Evolutionary conservation across 2,113 vertebrate species (phyloP).

Genomic region (Natator depressus): DNA sequence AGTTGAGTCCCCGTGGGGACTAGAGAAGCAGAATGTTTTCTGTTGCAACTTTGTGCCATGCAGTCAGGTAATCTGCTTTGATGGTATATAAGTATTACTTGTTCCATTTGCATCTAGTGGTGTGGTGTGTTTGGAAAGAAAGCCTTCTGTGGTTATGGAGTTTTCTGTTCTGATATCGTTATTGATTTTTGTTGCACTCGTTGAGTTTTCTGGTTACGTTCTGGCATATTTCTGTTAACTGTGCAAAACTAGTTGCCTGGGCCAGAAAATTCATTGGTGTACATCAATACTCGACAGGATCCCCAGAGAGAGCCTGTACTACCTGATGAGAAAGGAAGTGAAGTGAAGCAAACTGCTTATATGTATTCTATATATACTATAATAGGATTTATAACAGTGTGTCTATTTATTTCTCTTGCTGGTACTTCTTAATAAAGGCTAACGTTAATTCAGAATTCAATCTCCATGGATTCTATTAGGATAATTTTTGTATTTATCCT

Average conservation of each 20-base stretch:
- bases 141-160: conserved; percentile 30
- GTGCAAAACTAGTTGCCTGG: conserved; percentile 60
- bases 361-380: background rate
- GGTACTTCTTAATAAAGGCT: background rate
- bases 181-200: conserved; percentile 47
- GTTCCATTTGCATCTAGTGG: conserved; percentile 36
- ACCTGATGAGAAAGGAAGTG: conserved; percentile 35
- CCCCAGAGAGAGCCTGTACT: conserved; percentile 33
- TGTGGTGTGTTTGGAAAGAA: conserved; percentile 47
- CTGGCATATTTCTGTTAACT: conserved; percentile 63
- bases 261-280: conserved; percentile 69
- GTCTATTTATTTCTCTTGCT: background rate
- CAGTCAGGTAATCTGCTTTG: conserved; percentile 3
- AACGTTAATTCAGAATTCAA: background rate
- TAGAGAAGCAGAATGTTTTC: background rate
- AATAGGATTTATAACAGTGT: background rate
- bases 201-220: conserved; percentile 50
- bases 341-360: conserved; percentile 52
- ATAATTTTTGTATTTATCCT: background rate
- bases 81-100: background rate
- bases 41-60: background rate
- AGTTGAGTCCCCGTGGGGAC: background rate
- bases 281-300: conserved; percentile 25
- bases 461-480: background rate
- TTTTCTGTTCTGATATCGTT: conserved; percentile 54